A percentile compares a stretch with the other conserved stretches of the same genome.
phyloP scores from a whole-genome alignment of 2,113 vertebrate species.

The Myiopsitta monachus region DNA sequence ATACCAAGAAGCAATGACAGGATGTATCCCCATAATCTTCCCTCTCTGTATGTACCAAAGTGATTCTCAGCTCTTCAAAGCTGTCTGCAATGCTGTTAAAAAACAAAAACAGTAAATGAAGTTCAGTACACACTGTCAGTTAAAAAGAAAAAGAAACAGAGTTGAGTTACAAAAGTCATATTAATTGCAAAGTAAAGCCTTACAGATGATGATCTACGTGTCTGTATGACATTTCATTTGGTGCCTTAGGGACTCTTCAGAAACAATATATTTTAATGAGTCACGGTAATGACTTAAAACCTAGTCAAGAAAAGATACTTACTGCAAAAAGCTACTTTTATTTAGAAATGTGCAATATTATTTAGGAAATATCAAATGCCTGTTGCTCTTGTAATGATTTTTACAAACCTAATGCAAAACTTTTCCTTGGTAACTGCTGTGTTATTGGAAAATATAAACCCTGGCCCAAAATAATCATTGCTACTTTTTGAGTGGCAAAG shows the following conservation, averaged over 20 bases:
- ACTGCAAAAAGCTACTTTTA: not conserved
- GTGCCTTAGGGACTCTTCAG: slow-evolving; percentile 5
- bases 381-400: not conserved
- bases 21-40: not conserved
- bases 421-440: not conserved
- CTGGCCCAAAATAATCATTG: not conserved
- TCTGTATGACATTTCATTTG: not conserved
- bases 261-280: slow-evolving; percentile 29
- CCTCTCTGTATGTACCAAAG: not conserved
- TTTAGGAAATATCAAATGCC: slow-evolving; percentile 4
- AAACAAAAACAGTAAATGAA: not conserved
- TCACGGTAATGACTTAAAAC: slow-evolving; percentile 1
- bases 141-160: not conserved
- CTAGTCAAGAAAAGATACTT: not conserved
- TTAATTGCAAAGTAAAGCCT: slow-evolving; percentile 27
- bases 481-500: not conserved
- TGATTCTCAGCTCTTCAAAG: not conserved
- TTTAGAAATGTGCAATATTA: not conserved
- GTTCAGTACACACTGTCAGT: not conserved
- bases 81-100: not conserved
- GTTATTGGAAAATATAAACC: not conserved
- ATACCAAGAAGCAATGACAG: rapidly evolving
- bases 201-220: not conserved
- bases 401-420: not conserved
- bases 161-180: not conserved